Percentiles rank a stretch among this genome's conserved stretches.
Conservation (phyloP, 1,140 invertebrate species). For the Cherax destructor region DNA sequence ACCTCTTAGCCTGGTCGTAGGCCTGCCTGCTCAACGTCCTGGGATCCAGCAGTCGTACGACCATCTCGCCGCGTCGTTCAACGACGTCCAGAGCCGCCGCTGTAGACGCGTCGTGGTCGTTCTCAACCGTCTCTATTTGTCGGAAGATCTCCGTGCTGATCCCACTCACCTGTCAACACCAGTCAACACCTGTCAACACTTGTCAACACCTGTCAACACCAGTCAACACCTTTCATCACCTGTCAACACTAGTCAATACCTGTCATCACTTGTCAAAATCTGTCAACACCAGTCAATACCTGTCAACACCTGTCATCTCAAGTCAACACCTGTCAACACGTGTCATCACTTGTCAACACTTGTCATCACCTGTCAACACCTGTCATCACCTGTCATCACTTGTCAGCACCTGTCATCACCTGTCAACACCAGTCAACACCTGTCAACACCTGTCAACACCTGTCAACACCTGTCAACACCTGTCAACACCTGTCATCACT, state of each 20-base stretch:
- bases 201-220: not conserved
- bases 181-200: not conserved
- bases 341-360: not conserved
- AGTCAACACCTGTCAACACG: not conserved
- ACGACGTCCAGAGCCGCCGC: constrained; percentile 93
- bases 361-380: not conserved
- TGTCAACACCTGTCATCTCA: not conserved
- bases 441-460: too few species aligned
- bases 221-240: not conserved
- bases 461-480: too few species aligned
- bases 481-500: too few species aligned
- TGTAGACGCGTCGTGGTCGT: constrained; percentile 93
- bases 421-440: too few species aligned
- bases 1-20: constrained; percentile 88
- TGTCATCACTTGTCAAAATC: not conserved
- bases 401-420: too few species aligned
- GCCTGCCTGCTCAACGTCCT: constrained; percentile 88
- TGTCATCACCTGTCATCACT: too few species aligned
- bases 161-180: constrained; percentile 86
- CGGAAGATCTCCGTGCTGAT: constrained; percentile 97
- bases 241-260: not conserved
- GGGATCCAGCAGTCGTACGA: constrained; percentile 91
- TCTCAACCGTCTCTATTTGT: constrained; percentile 96
- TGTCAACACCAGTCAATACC: not conserved
- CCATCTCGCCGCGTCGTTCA: constrained; percentile 94